These are phyloP conservation scores for Varanus salvator DNA, from an alignment of 2,113 vertebrate genomes.

Conservation along the genomic window DNA sequence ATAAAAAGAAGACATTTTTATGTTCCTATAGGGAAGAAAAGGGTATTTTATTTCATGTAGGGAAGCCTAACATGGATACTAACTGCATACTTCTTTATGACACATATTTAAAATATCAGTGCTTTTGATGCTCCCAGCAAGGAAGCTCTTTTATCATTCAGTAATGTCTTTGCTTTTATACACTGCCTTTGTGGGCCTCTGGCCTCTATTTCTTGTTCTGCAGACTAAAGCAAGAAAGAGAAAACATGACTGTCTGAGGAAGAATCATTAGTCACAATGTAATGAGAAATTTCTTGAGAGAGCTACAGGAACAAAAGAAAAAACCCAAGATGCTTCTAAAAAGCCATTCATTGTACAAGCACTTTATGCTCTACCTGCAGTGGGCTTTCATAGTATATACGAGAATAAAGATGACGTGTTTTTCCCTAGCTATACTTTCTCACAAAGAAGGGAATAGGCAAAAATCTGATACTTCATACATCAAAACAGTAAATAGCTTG, in stretches of 20 bases:
- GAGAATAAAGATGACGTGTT: not conserved
- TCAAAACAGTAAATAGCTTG: not conserved
- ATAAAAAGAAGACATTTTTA: slow-evolving; percentile 21
- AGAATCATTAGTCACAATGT: slow-evolving; percentile 34
- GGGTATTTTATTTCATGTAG: slow-evolving; percentile 11
- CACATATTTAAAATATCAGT: slow-evolving; percentile 33
- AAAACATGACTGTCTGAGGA: not conserved
- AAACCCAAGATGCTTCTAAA: slow-evolving; percentile 20
- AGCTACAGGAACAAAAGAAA: slow-evolving; percentile 14
- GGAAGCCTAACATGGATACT: slow-evolving; percentile 6
- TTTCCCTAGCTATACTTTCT: not conserved
- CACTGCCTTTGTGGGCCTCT: not conserved
- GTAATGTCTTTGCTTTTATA: not conserved
- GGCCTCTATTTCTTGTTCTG: not conserved
- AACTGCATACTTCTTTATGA: slow-evolving; percentile 35
- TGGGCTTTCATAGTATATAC: fast-evolving
- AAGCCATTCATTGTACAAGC: slow-evolving; percentile 18
- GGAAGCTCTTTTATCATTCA: slow-evolving; percentile 28
- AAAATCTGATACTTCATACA: not conserved
- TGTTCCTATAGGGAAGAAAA: slow-evolving; percentile 35
- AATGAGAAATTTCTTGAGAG: slow-evolving; percentile 29
- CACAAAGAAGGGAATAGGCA: not conserved
- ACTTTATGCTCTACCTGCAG: not conserved
- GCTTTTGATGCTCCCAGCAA: slow-evolving; percentile 23
- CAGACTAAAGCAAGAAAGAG: not conserved